phyloP scores from a whole-genome alignment of 2,113 vertebrate genomes.

The Prolemur simus region DNA sequence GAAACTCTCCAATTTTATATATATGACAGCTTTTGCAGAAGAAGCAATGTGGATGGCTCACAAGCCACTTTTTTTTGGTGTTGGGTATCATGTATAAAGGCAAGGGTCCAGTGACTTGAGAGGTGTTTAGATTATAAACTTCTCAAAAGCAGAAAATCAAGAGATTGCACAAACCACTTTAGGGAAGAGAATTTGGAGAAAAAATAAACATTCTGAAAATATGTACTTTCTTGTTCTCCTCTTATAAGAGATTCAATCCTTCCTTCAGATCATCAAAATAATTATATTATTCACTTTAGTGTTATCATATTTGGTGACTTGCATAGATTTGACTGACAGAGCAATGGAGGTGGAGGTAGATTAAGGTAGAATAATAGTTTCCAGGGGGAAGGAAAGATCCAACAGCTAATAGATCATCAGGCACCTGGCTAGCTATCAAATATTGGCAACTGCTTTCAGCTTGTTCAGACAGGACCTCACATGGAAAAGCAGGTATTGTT shows the following conservation, averaged over 20 bases:
- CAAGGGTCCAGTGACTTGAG: background rate
- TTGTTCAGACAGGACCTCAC: background rate
- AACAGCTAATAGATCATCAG: background rate
- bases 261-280: background rate
- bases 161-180: background rate
- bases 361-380: background rate
- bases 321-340: background rate
- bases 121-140: constrained; percentile 19
- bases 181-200: background rate
- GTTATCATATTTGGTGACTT: background rate
- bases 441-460: background rate
- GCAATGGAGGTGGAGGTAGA: background rate
- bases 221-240: background rate
- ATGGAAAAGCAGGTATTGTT: background rate
- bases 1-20: constrained; percentile 57
- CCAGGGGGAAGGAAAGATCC: background rate
- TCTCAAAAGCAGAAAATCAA: background rate
- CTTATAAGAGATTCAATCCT: background rate
- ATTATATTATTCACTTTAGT: background rate
- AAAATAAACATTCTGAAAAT: constrained; percentile 6
- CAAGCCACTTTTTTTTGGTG: background rate
- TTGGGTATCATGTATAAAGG: background rate
- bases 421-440: background rate
- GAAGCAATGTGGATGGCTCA: background rate
- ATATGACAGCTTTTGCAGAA: constrained; percentile 55